Evolutionary conservation across 2,113 vertebrate genomes (phyloP).

Genomic region (Bos javanicus): DNA sequence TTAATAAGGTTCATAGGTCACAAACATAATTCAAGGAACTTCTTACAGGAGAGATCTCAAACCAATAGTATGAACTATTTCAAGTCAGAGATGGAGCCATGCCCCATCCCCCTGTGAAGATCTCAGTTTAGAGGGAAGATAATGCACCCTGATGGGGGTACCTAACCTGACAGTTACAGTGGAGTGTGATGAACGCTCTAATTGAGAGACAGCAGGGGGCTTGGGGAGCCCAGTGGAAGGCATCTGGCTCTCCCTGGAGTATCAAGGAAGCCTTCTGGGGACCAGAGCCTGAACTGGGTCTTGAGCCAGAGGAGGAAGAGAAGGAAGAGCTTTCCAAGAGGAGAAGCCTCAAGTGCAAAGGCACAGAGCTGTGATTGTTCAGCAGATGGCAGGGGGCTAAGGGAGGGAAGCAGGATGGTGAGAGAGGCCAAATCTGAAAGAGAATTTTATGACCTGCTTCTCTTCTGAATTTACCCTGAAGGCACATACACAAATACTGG

Average conservation of each 20-base stretch:
- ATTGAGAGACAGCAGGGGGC: neutral
- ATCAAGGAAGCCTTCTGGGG: neutral
- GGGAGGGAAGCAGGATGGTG: neutral
- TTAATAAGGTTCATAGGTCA: neutral
- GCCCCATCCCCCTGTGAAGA: neutral
- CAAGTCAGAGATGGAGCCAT: neutral
- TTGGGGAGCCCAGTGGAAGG: neutral
- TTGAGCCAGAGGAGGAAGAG: neutral
- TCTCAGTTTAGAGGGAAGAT: neutral
- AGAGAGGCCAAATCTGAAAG: neutral
- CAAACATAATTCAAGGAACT: neutral
- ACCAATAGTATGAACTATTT: neutral
- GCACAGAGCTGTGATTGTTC: neutral
- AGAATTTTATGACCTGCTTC: neutral
- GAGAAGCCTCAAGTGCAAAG: neutral
- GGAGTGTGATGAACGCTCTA: neutral
- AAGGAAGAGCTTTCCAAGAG: neutral
- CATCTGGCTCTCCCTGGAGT: neutral
- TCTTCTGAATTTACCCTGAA: neutral
- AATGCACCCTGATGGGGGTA: neutral
- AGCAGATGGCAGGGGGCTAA: too few relatives aligned
- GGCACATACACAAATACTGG: fast-evolving
- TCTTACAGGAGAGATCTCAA: neutral
- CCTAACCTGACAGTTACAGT: neutral
- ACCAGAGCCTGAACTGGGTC: neutral